phyloP scores from a whole-genome alignment of 2,888 invertebrate species.

The Eupithecia inturbata region DNA sequence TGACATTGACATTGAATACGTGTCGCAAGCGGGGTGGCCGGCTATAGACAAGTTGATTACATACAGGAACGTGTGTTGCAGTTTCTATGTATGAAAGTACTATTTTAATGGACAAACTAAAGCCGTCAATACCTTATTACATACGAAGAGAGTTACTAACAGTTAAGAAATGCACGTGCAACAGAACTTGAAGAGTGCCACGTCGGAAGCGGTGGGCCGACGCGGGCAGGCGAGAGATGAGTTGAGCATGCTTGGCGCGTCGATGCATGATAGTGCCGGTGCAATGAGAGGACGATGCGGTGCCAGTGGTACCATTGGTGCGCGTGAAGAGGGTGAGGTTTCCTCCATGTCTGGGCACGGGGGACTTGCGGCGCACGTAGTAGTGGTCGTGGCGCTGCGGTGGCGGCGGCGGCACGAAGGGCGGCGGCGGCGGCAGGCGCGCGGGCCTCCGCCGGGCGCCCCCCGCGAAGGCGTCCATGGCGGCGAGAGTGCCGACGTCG shows the following conservation, averaged over 20 bases:
- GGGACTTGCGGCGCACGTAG: conserved; percentile 82
- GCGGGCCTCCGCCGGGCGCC: conserved; percentile 79
- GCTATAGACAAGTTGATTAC: conserved; percentile 28
- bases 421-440: conserved; percentile 80
- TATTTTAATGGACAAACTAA: conserved; percentile 15
- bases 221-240: conserved; percentile 30
- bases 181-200: conserved; percentile 23
- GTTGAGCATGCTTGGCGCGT: conserved; percentile 27
- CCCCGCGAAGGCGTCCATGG: conserved; percentile 83
- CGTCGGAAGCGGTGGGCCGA: conserved; percentile 26
- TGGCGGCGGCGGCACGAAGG: conserved; percentile 79
- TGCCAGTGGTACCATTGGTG: conserved; percentile 70
- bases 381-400: conserved; percentile 79
- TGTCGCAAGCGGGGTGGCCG: conserved; percentile 46
- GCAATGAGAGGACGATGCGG: conserved; percentile 46
- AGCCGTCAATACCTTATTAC: conserved; percentile 13
- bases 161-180: conserved; percentile 32
- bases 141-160: conserved; percentile 23
- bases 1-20: conserved; percentile 70
- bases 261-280: conserved; percentile 35
- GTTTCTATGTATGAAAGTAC: conserved; percentile 27
- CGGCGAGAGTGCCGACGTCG: conserved; percentile 83
- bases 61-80: conserved; percentile 19
- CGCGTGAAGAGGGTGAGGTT: conserved; percentile 80
- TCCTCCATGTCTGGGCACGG: conserved; percentile 73